Evolutionary conservation across 2,888 invertebrate genomes (phyloP), one percentile per base, ranked within the genome.

Genomic region (Nasonovia ribisnigri): DNA sequence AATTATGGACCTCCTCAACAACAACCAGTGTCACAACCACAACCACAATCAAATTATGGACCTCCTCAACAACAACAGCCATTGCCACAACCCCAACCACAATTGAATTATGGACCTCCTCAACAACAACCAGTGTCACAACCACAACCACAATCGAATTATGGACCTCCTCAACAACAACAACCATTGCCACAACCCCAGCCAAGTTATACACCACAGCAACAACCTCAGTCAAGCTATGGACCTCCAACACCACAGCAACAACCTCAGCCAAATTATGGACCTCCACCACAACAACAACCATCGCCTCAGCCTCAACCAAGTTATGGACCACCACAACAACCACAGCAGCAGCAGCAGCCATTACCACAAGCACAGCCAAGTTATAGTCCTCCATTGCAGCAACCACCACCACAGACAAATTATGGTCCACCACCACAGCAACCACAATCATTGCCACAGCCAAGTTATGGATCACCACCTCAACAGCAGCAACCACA

Each of bases 291-390:
- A 54, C 86, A n/a, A 36, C 86, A n/a, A 36, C 91, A 77, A 16
- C 88, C n/a, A 54, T 26, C 11, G 42, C 26, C 77, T 54, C 92
- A 84, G 89, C 96, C 97, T 6, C 96, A 96, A 0, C 96, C 96
- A 46, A 96, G 96, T 10, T 97, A 97, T 95, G 96, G 97, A 67
- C 96, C 97, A 0, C 96, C 97, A 94, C 95, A 94, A 88, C 95
- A 95, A 43, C 36, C 36, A 87, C 92, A 90, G 20, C 90, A 86
- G 10, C 46, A 6, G n/a, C 92, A 89, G 60, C 88, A 91, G 46
- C 84, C 60, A 29, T 46, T 26, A 6, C 60, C 87, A 36, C 92
- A 92, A 48, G 16, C 89, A 1, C 92, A 95, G 36, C 94, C 94
- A 92, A 95, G 95, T 36, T 86, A 91, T n/a, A 88, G 67, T 36